Base-by-base conservation (phyloP, 2,888 invertebrate genomes). In the Brachyptera putata region DNA sequence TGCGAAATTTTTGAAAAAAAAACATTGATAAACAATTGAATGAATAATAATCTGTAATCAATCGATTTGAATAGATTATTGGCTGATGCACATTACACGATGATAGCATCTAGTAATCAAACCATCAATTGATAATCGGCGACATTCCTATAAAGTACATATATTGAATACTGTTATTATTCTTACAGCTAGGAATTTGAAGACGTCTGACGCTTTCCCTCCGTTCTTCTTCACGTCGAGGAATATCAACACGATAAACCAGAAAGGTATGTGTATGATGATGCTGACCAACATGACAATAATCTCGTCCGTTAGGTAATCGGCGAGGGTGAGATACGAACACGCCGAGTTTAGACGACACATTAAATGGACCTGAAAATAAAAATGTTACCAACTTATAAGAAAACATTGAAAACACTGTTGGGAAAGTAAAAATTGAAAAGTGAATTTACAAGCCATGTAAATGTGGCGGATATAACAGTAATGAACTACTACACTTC, bases 221-320 rank as follows among this genome's bases (percentile, higher is more conserved):
- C 87, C 86, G 37, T 81, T 80, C 71, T 88, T 88, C 64, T 85
- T 79, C 13, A 85, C 77, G 67, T 89, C 89, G 1, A 86, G 79
- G 1, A 85, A 74, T 11, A 84, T 71, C 5, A 89, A 75, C 1
- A 84, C 77, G 56, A 83, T 77, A 57, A 83, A 84, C 75, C 84
- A 86, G 13, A 86, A 66, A 0, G 88, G 87, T 66, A 87, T 82
- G 70, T 88, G 86, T 18, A 88, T 66, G 56, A 87, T 64, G 70
- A 84, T 83, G 26, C 62, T 85, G 3, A 80, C 79, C 25, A 84
- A 78, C 74, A 89, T 79, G 61, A 85, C 80, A 68, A 85, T 79
- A 64, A 89, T 84, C 71, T 89, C 89, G 24, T 80, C 79, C 0
- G 87, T 87, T 71, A 86, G 78, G 74, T 89, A 89, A 69, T 84